Evolutionary conservation across 2,888 invertebrate species (phyloP), one percentile per base, ranked within the genome.

Genomic region (Xylocampa areola): DNA sequence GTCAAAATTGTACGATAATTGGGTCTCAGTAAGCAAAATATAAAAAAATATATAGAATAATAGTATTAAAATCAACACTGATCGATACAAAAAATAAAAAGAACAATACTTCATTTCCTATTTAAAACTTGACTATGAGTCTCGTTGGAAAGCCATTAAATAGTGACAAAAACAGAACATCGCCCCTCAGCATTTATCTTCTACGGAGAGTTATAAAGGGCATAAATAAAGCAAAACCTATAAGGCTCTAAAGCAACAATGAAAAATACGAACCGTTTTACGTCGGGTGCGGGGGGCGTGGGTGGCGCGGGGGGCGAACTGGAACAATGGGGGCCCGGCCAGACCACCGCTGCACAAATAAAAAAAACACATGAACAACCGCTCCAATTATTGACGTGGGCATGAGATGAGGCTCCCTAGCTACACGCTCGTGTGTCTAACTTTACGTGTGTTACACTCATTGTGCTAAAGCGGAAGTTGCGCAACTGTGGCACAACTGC

Each of bases 241-340:
- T 92, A 92, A 92, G 90, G 89, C 86, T 92, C 90, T 91, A 91
- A 88, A 92, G 90, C 90, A 92, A 92, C 93, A 92, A 92, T 92
- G 92, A 94, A 93, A 93, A 93, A 93, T 93, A 93, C 93, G 91
- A 88, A 93, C 93, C 92, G 91, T 91, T 92, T 91, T 89, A 87
- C 85, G 90, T 85, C 70, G 87, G 87, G 85, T 73, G 80, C 81
- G 75, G 78, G 71, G 71, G 79, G 65, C 79, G 79, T 48, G 63
- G 76, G 74, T 66, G 81, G 73, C 70, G 80, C 66, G 77, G 77
- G 74, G 73, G 78, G 80, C 73, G 83, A 81, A 79, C 88, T 79
- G 77, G 89, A 89, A 91, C 92, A 92, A 90, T 89, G 88, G 86
- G 83, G 86, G 81, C 84, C 89, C 75, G 88, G 79, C 79, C 88